Evolutionary conservation across 2,113 vertebrate species (phyloP).

Genomic region (Calyptomena viridis): DNA sequence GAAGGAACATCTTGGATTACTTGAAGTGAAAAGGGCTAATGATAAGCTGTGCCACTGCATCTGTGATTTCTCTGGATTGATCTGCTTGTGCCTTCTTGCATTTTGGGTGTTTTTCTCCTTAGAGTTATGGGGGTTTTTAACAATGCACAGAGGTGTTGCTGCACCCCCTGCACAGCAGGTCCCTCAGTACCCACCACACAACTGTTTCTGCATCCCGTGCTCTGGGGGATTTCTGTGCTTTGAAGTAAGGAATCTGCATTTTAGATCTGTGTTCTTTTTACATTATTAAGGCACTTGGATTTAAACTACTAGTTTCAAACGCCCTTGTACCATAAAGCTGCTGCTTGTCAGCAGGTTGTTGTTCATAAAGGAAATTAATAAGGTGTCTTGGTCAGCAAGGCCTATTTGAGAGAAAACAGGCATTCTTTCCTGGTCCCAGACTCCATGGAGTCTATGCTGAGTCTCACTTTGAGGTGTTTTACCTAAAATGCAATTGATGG

Average conservation of each 20-base stretch:
- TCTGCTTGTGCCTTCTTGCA: neutral
- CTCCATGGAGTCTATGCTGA: neutral
- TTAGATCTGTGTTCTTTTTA: neutral
- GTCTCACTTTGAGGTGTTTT: neutral
- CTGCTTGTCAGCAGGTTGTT: neutral
- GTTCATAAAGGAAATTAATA: neutral
- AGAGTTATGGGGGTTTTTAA: rapidly evolving
- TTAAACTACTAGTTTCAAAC: neutral
- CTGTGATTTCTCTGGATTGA: neutral
- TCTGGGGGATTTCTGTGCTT: neutral
- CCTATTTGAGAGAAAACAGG: neutral
- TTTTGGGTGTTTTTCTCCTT: neutral
- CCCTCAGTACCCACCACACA: neutral
- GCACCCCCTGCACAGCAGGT: neutral
- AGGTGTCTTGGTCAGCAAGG: neutral
- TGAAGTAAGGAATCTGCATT: neutral
- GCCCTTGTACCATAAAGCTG: neutral
- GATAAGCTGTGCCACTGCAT: neutral
- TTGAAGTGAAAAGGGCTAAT: neutral
- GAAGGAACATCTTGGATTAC: neutral
- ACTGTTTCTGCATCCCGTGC: neutral
- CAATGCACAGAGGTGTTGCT: neutral
- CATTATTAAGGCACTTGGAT: neutral
- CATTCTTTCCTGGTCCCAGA: neutral
- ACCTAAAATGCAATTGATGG: neutral